A percentile compares a stretch with the other conserved stretches of the same genome.
These are phyloP conservation scores for Alexandromys fortis DNA, from an alignment of 2,113 vertebrate species.

Conservation along the genomic window DNA sequence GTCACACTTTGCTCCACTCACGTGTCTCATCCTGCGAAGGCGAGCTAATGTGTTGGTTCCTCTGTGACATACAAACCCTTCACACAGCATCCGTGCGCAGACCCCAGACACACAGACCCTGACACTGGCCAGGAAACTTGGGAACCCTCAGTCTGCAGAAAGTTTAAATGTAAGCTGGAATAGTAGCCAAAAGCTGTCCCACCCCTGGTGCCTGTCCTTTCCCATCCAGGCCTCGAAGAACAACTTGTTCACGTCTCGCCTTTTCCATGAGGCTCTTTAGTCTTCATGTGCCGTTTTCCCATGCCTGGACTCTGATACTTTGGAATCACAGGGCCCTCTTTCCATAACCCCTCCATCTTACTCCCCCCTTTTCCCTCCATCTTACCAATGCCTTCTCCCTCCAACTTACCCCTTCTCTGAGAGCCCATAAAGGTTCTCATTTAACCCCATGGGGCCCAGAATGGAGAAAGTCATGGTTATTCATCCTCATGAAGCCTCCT, in stretches of 20 bases:
- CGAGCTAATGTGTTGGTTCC: conserved; percentile 8
- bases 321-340: background rate
- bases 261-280: background rate
- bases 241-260: background rate
- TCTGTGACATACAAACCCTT: conserved; percentile 49
- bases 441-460: background rate
- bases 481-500: background rate
- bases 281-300: background rate
- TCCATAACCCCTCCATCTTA: background rate
- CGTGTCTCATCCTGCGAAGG: conserved; percentile 18
- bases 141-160: background rate
- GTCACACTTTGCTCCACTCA: background rate
- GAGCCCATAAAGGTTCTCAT: background rate
- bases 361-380: background rate
- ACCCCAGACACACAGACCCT: background rate
- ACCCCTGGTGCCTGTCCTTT: background rate
- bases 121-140: background rate
- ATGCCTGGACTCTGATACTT: background rate
- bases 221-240: background rate
- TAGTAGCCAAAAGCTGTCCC: background rate
- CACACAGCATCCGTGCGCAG: conserved; percentile 16
- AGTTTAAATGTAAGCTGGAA: conserved; percentile 25
- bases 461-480: background rate
- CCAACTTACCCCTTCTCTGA: background rate
- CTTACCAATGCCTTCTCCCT: background rate